These are phyloP conservation scores for Rhea pennata DNA, from an alignment of 2,113 vertebrate species.

Conservation along the genomic window DNA sequence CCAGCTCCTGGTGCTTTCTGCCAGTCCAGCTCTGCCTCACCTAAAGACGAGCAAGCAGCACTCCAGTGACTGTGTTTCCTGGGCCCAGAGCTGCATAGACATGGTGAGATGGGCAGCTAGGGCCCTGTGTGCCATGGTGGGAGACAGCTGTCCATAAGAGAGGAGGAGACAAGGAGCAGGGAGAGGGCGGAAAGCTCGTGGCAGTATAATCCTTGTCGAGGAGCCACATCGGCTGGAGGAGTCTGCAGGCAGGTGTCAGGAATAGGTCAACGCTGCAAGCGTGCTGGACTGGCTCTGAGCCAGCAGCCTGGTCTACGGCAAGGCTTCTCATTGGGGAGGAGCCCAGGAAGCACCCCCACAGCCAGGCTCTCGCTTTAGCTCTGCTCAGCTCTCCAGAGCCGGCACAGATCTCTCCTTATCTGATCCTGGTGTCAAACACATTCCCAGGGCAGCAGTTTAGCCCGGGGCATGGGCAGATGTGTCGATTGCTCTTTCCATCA, in stretches of 20 bases:
- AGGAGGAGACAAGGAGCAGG: background rate
- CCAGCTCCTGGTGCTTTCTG: background rate
- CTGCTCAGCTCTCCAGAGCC: background rate
- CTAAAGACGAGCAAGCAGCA: background rate
- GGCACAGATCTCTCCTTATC: background rate
- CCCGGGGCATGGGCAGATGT: background rate
- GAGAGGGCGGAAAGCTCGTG: background rate
- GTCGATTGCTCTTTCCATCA: background rate
- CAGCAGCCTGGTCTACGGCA: background rate
- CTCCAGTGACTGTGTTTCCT: fast-evolving
- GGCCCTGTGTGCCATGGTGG: background rate
- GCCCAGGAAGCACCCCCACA: background rate
- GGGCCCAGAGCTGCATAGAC: background rate
- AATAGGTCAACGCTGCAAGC: background rate
- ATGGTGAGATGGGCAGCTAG: background rate
- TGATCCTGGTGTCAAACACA: background rate
- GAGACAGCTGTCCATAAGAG: too few species aligned
- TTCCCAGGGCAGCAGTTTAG: background rate
- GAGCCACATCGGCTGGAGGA: fast-evolving
- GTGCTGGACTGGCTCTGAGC: background rate
- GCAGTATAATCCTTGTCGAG: background rate
- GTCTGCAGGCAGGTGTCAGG: background rate
- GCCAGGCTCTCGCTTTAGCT: background rate
- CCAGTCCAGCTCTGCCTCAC: background rate
- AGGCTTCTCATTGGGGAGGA: fast-evolving